Percentiles rank a stretch among this genome's conserved stretches.
Conservation (phyloP, 2,113 vertebrate species). For the Phalacrocorax pelagicus region DNA sequence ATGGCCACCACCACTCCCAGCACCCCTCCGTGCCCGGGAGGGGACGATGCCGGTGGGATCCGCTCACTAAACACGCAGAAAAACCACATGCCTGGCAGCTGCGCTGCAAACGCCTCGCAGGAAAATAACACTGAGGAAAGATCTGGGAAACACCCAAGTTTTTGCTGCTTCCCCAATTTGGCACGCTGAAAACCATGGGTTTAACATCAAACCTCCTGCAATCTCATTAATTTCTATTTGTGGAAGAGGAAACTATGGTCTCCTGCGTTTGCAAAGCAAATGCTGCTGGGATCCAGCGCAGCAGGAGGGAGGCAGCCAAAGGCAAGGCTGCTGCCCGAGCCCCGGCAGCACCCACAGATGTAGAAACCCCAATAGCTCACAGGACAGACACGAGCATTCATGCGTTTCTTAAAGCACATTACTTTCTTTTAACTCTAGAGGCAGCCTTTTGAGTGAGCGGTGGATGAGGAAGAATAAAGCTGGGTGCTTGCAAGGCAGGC, state of each 20-base stretch:
- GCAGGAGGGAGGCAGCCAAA: neutral
- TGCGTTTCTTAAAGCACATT: neutral
- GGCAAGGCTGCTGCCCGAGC: neutral
- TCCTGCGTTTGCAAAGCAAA: neutral
- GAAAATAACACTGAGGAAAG: neutral
- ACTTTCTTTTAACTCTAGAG: neutral
- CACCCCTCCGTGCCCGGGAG: neutral
- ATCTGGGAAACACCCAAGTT: neutral
- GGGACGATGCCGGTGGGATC: neutral
- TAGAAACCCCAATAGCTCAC: neutral
- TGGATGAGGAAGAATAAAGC: neutral
- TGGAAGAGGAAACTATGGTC: neutral
- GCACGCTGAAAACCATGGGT: neutral
- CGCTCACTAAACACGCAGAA: rapidly evolving
- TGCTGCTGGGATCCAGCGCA: rapidly evolving
- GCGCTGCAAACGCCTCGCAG: neutral
- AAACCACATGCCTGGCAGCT: rapidly evolving
- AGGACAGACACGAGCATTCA: neutral
- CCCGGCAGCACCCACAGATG: neutral
- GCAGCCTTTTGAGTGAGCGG: neutral
- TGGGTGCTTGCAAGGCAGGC: neutral
- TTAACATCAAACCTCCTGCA: neutral
- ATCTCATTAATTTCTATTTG: rapidly evolving
- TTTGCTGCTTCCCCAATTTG: rapidly evolving
- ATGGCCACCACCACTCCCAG: neutral